A percentile compares a stretch with the other conserved stretches of the same genome.
Conservation (phyloP, 1,140 invertebrate genomes). For the Zaprionus taronus region DNA sequence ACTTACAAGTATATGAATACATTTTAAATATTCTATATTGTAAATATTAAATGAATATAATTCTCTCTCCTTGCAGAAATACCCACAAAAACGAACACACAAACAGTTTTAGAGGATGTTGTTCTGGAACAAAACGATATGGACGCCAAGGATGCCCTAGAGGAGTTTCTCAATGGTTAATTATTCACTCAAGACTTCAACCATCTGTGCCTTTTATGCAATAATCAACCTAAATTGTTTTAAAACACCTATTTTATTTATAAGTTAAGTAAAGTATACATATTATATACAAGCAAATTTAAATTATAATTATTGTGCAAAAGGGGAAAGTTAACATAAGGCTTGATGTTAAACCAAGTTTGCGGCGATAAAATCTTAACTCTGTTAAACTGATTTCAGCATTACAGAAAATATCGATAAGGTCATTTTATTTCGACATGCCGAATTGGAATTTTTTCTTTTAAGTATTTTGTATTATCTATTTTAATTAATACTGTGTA, state of each 20-base stretch:
- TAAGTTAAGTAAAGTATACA: slow-evolving; percentile 1
- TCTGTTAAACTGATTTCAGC: background rate
- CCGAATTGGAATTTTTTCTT: background rate
- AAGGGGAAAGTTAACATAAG: too few relatives aligned
- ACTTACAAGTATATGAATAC: slow-evolving; percentile 85
- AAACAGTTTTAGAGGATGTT: slow-evolving; percentile 86
- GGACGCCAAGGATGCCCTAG: slow-evolving; percentile 85
- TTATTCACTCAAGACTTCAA: background rate
- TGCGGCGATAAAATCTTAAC: background rate
- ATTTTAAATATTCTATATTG: too few relatives aligned
- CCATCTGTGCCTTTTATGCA: slow-evolving; percentile 38
- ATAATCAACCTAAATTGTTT: slow-evolving; percentile 7
- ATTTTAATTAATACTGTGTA: background rate
- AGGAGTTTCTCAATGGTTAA: slow-evolving; percentile 86
- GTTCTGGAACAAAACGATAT: slow-evolving; percentile 84
- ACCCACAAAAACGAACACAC: slow-evolving; percentile 30
- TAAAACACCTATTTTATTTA: background rate
- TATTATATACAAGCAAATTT: background rate
- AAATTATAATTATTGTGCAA: too few relatives aligned
- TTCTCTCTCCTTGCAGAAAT: slow-evolving; percentile 48
- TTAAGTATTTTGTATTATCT: background rate
- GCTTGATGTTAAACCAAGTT: background rate
- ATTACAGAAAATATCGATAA: slow-evolving; percentile 1
- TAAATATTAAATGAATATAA: too few relatives aligned
- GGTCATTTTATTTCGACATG: background rate